phyloP scores from a whole-genome alignment of 1,140 invertebrate genomes.

The Potamilus streckersoni region DNA sequence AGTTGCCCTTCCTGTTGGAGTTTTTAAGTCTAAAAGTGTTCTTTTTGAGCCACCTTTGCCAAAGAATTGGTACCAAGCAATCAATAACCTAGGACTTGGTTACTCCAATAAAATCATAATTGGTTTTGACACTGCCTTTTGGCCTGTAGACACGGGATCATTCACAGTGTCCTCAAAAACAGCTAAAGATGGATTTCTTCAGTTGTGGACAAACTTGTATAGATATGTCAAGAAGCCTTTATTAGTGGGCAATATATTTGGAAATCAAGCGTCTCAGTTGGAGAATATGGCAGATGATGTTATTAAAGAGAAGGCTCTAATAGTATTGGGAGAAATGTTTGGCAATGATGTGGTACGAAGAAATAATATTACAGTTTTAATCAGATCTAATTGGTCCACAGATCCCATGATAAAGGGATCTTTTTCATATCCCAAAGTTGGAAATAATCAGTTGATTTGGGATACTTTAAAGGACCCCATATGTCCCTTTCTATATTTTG shows the following conservation, averaged over 20 bases:
- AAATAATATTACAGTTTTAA: slow-evolving; percentile 34
- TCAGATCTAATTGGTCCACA: slow-evolving; percentile 41
- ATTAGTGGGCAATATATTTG: slow-evolving; percentile 37
- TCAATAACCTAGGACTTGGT: slow-evolving; percentile 31
- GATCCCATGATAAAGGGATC: slow-evolving; percentile 36
- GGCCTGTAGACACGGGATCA: slow-evolving; percentile 45
- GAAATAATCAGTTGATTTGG: slow-evolving; percentile 35
- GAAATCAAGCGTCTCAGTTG: slow-evolving; percentile 28
- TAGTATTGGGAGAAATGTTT: slow-evolving; percentile 40
- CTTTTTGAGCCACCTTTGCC: slow-evolving; percentile 51
- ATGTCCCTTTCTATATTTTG: slow-evolving; percentile 53
- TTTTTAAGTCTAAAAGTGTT: slow-evolving; percentile 34
- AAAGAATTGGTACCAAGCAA: slow-evolving; percentile 25
- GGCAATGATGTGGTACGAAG: slow-evolving; percentile 32
- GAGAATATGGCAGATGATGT: slow-evolving; percentile 38
- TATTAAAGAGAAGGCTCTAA: slow-evolving; percentile 31
- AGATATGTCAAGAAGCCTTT: slow-evolving; percentile 31
- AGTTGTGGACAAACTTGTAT: slow-evolving; percentile 46
- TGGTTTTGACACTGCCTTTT: slow-evolving; percentile 50
- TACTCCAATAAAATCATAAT: slow-evolving; percentile 42
- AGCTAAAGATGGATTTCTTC: slow-evolving; percentile 35
- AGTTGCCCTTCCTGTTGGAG: slow-evolving; percentile 44
- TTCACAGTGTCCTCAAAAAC: slow-evolving; percentile 22
- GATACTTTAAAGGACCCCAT: slow-evolving; percentile 37
- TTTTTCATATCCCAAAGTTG: slow-evolving; percentile 43